Evolutionary conservation across 2,888 invertebrate species (phyloP).

Genomic region (Strigamia maritima): DNA sequence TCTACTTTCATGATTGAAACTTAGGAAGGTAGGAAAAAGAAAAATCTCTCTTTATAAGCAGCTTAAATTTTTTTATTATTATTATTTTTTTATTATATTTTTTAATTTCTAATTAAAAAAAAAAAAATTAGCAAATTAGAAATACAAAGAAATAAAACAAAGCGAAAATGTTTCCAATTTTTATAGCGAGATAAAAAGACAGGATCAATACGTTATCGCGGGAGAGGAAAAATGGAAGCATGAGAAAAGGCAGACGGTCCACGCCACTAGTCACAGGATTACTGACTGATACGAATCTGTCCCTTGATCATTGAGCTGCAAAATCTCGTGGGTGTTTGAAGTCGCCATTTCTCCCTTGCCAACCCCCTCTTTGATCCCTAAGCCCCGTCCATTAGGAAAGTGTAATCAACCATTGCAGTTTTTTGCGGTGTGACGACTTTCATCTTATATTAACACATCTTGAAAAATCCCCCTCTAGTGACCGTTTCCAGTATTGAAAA

Average conservation of each 20-base stretch:
- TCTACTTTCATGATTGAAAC: not conserved
- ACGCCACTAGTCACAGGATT: constrained; percentile 32
- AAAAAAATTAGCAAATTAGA: too few species aligned
- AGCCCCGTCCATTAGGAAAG: constrained; percentile 1
- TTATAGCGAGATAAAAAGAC: not conserved
- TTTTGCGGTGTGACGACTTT: constrained; percentile 20
- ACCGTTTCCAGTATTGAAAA: not conserved
- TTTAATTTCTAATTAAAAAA: not conserved
- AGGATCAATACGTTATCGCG: constrained; percentile 28
- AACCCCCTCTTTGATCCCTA: constrained; percentile 10
- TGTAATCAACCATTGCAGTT: constrained; percentile 18
- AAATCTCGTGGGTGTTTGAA: constrained; percentile 34
- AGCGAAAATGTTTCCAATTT: not conserved
- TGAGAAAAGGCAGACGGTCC: constrained; percentile 32
- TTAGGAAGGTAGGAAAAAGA: not conserved
- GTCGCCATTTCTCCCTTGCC: constrained; percentile 19
- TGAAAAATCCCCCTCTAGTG: not conserved
- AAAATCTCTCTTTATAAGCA: not conserved
- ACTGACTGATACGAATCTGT: constrained; percentile 32
- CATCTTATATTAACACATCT: constrained; percentile 12
- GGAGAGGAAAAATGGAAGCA: not conserved
- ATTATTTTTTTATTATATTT: not conserved
- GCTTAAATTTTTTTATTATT: not conserved
- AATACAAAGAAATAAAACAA: not conserved
- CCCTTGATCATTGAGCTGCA: constrained; percentile 21